phyloP scores from a whole-genome alignment of 2,888 invertebrate species.

The Athalia rosae region DNA sequence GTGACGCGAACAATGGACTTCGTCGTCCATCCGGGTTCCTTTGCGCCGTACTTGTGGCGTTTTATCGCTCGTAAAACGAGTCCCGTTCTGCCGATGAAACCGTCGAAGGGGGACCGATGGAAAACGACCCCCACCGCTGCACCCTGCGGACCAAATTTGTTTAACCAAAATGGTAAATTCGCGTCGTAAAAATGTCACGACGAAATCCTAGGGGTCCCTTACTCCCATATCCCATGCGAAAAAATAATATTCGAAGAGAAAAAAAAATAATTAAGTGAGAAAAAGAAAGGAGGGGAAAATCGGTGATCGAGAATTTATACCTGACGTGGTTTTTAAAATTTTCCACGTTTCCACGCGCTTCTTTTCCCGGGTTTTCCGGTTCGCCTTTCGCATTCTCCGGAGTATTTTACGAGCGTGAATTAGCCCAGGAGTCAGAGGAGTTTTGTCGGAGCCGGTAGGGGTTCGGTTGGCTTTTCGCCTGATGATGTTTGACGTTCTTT shows the following conservation, averaged over 20 bases:
- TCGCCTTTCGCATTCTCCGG: too few species aligned
- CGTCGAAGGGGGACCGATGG: neutral
- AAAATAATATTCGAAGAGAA: neutral
- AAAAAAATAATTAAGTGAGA: neutral
- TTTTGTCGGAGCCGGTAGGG: too few species aligned
- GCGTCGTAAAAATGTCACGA: constrained; percentile 38
- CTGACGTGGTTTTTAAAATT: neutral
- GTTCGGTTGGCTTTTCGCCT: too few species aligned
- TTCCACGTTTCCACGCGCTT: neutral
- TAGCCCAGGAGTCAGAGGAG: too few species aligned
- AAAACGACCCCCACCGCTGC: neutral
- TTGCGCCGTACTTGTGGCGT: constrained; percentile 27
- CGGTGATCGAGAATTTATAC: neutral
- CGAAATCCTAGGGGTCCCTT: constrained; percentile 5
- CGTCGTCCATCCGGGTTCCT: neutral
- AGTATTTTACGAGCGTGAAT: too few species aligned
- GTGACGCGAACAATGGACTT: constrained; percentile 16
- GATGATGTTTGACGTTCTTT: too few species aligned
- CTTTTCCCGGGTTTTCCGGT: too few species aligned
- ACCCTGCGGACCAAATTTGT: constrained; percentile 18
- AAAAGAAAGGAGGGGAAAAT: neutral
- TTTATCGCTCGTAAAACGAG: constrained; percentile 42
- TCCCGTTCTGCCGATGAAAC: constrained; percentile 26
- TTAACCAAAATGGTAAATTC: constrained; percentile 43
- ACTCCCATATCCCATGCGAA: neutral